A percentile compares a stretch with the other conserved stretches of the same genome.
phyloP scores from a whole-genome alignment of 2,797 vertebrate species.

The Hafferia zeledoni region DNA sequence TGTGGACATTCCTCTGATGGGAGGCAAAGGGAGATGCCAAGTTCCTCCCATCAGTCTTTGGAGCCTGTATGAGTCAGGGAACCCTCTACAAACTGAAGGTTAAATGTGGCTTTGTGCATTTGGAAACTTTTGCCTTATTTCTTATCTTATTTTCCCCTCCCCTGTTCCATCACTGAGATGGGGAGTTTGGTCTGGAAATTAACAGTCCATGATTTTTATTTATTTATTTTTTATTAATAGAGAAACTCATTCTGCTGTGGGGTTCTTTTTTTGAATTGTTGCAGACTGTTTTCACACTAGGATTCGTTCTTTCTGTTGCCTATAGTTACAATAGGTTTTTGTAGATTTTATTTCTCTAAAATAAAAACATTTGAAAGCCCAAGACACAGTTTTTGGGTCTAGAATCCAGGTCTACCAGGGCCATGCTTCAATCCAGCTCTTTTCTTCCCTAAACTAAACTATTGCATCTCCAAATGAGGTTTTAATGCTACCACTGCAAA shows the following conservation, averaged over 20 bases:
- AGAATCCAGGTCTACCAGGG: not conserved
- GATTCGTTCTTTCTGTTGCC: not conserved
- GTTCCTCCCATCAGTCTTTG: not conserved
- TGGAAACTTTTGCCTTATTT: not conserved
- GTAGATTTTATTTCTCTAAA: not conserved
- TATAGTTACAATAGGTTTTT: not conserved
- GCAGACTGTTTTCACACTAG: not conserved
- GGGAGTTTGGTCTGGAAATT: not conserved
- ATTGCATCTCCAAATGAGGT: not conserved
- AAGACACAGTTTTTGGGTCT: not conserved
- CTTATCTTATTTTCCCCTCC: not conserved
- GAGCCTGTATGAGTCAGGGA: not conserved
- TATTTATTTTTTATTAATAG: not conserved
- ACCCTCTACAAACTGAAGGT: not conserved
- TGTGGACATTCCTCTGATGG: not conserved
- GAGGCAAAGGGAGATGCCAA: rapidly evolving
- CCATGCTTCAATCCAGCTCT: not conserved
- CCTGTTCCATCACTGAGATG: not conserved
- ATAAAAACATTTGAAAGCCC: not conserved
- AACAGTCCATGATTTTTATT: rapidly evolving
- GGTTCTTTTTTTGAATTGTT: rapidly evolving
- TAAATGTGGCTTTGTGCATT: not conserved
- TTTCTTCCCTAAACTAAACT: not conserved
- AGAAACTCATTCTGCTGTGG: not conserved
- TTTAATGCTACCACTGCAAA: not conserved